Conservation (phyloP, 2,113 vertebrate species). For the Montifringilla adamsi region DNA sequence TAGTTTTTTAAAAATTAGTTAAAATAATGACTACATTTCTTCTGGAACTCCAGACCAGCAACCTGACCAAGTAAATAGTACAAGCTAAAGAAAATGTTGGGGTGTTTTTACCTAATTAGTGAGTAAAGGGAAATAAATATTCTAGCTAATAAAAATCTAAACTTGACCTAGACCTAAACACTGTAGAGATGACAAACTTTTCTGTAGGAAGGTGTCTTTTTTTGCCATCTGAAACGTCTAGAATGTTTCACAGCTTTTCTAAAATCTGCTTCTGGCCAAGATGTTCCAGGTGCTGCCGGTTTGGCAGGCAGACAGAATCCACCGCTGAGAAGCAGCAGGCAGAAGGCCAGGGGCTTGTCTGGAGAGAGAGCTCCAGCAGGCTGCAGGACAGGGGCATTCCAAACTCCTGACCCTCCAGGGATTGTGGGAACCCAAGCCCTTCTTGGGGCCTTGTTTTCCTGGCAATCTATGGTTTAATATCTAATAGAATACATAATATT, state of each 20-base stretch:
- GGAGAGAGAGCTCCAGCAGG: not conserved
- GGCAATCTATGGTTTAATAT: not conserved
- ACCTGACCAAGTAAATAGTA: not conserved
- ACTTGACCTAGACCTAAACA: not conserved
- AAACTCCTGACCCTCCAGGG: not conserved
- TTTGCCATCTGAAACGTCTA: not conserved
- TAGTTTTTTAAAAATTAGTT: not conserved
- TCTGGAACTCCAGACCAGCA: not conserved
- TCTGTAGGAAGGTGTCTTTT: not conserved
- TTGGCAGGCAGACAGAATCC: not conserved
- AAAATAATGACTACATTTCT: not conserved
- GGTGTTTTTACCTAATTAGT: not conserved
- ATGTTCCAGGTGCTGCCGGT: not conserved
- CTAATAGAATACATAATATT: not conserved
- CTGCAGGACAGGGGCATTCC: not conserved
- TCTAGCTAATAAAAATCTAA: not conserved
- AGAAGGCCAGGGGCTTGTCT: not conserved
- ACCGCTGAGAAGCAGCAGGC: not conserved
- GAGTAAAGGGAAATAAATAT: not conserved
- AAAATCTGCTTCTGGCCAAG: not conserved
- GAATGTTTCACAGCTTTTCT: not conserved
- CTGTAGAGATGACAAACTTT: not conserved
- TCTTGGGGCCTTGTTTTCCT: not conserved
- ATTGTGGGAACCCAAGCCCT: not conserved
- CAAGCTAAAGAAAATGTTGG: not conserved